Percentiles rank a stretch among this genome's conserved stretches.
These are phyloP conservation scores for Blastobasis adustella DNA, from an alignment of 2,888 invertebrate species.

Conservation along the genomic window DNA sequence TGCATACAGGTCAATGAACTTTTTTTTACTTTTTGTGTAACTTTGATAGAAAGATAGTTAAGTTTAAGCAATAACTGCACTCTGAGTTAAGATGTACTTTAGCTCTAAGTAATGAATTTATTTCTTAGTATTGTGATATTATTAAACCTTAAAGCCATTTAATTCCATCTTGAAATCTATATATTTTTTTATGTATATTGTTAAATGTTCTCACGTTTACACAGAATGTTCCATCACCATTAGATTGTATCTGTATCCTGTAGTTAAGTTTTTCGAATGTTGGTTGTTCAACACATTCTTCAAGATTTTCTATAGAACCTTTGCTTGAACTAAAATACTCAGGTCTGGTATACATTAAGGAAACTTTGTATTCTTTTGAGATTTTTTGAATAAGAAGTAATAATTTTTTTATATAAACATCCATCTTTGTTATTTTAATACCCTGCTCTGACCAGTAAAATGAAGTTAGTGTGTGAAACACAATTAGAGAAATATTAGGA, in stretches of 20 bases:
- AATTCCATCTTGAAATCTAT: constrained; percentile 20
- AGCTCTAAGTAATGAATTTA: too few relatives aligned
- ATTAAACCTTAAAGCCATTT: constrained; percentile 16
- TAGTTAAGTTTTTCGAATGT: constrained; percentile 43
- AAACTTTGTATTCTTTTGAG: constrained; percentile 62
- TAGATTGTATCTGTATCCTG: constrained; percentile 39
- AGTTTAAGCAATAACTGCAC: too few relatives aligned
- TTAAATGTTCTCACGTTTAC: constrained; percentile 26
- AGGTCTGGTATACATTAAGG: constrained; percentile 69
- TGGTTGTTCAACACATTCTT: constrained; percentile 28
- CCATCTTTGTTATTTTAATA: constrained; percentile 61
- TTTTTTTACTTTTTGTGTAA: too few relatives aligned
- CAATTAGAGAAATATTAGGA: constrained; percentile 47
- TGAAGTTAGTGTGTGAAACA: constrained; percentile 61
- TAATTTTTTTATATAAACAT: constrained; percentile 62
- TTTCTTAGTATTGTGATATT: neutral
- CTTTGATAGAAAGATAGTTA: too few relatives aligned
- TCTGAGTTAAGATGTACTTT: too few relatives aligned
- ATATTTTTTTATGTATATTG: constrained; percentile 21
- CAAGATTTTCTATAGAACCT: constrained; percentile 32
- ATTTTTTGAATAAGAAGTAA: constrained; percentile 53
- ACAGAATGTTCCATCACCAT: constrained; percentile 17
- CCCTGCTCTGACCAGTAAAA: constrained; percentile 72
- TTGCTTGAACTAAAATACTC: constrained; percentile 62
- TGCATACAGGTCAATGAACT: too few relatives aligned